These are phyloP conservation scores for Theocolax elegans DNA, from an alignment of 1,140 invertebrate genomes.

Conservation along the genomic window DNA sequence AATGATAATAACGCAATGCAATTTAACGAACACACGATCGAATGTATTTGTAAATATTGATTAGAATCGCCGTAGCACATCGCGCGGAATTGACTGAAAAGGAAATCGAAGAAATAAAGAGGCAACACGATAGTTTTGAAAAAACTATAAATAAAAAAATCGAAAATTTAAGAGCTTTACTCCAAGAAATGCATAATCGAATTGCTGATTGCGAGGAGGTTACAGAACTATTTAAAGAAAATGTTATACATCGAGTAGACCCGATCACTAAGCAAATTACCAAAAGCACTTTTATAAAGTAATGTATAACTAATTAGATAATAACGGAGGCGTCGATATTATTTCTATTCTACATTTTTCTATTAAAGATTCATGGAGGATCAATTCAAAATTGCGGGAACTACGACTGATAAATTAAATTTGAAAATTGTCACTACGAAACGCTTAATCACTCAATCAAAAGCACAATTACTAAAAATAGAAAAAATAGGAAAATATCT, in stretches of 20 bases:
- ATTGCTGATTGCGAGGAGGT: conserved; percentile 61
- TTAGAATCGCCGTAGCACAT: conserved; percentile 50
- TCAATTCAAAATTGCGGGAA: conserved; percentile 65
- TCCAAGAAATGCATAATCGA: conserved; percentile 66
- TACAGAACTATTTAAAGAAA: conserved; percentile 58
- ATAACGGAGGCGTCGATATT: no score
- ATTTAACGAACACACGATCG: no score
- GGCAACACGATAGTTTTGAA: conserved; percentile 53
- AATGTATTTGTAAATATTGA: no score
- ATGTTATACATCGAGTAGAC: conserved; percentile 64
- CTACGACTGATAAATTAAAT: conserved; percentile 65
- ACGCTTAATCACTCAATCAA: conserved; percentile 64
- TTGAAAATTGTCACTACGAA: conserved; percentile 67
- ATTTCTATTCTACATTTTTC: not conserved
- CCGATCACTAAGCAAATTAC: conserved; percentile 67
- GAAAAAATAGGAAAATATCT: conserved; percentile 66
- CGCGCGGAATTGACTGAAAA: conserved; percentile 62
- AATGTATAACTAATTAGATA: no score
- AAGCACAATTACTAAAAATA: conserved; percentile 64
- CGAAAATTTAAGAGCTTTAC: conserved; percentile 59
- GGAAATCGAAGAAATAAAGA: conserved; percentile 65
- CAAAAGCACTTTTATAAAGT: conserved; percentile 52
- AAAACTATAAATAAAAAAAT: conserved; percentile 54
- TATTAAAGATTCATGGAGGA: conserved; percentile 66
- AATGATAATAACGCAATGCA: no score